Evolutionary conservation across 1,140 invertebrate species (phyloP).

Genomic region (Eupristina koningsbergeri): DNA sequence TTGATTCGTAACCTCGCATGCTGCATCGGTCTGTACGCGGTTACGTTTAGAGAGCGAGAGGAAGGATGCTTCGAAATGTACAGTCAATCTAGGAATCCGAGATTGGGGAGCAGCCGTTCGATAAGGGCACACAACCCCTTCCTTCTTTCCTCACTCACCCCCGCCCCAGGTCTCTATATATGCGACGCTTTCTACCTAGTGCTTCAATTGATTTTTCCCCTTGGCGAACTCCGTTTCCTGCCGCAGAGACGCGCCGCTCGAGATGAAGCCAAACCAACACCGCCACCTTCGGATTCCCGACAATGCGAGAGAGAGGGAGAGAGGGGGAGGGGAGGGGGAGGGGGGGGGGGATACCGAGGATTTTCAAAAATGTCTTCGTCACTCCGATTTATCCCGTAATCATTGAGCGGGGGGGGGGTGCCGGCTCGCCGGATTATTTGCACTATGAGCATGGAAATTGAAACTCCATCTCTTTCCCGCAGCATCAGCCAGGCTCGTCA

Average conservation of each 20-base stretch:
- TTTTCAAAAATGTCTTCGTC: slow-evolving; percentile 38
- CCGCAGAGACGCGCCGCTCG: slow-evolving; percentile 56
- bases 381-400: not conserved
- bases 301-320: slow-evolving; percentile 17
- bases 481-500: not conserved
- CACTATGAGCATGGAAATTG: slow-evolving; percentile 4
- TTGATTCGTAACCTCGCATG: not conserved
- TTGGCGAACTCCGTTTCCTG: slow-evolving; percentile 50
- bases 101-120: slow-evolving; percentile 52
- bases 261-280: slow-evolving; percentile 45
- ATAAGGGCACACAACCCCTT: slow-evolving; percentile 54
- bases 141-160: not conserved
- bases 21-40: not conserved
- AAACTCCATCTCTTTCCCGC: no score
- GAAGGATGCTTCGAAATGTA: slow-evolving; percentile 37
- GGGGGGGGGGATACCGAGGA: not conserved
- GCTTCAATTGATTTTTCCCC: slow-evolving; percentile 53
- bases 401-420: not conserved
- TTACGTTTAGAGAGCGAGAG: slow-evolving; percentile 2
- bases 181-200: slow-evolving; percentile 30
- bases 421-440: not conserved
- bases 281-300: not conserved
- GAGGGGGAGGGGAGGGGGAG: not conserved
- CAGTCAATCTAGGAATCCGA: slow-evolving; percentile 60
- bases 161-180: not conserved